Conservation (phyloP, 1,140 invertebrate species). For the Lasioglossum baleicum region DNA sequence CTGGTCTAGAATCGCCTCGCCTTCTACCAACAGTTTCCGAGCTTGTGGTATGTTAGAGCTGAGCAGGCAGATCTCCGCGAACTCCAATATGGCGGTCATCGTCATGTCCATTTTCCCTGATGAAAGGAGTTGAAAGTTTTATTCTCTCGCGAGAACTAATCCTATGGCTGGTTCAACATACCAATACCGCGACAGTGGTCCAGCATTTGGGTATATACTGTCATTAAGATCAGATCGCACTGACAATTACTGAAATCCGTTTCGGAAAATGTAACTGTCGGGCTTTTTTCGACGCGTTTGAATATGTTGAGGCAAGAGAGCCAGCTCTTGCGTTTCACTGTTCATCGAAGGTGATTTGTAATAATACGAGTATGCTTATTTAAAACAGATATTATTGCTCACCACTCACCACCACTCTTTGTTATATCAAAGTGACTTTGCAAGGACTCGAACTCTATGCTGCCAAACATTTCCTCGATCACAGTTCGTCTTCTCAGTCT, state of each 20-base stretch:
- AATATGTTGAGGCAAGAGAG: slow-evolving; percentile 34
- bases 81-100: slow-evolving; percentile 80
- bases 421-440: background rate
- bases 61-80: slow-evolving; percentile 79
- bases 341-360: background rate
- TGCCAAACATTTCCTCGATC: slow-evolving; percentile 36
- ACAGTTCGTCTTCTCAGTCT: slow-evolving; percentile 9
- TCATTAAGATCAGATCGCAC: slow-evolving; percentile 80
- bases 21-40: slow-evolving; percentile 78
- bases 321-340: background rate
- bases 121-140: background rate
- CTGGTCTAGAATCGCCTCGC: slow-evolving; percentile 65
- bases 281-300: slow-evolving; percentile 39
- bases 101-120: slow-evolving; percentile 70
- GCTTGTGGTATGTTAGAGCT: slow-evolving; percentile 79
- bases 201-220: slow-evolving; percentile 81
- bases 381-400: too few relatives aligned
- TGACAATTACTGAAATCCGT: slow-evolving; percentile 79
- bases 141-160: background rate
- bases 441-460: background rate
- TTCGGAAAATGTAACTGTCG: slow-evolving; percentile 74
- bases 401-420: slow-evolving; percentile 30
- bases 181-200: slow-evolving; percentile 82
- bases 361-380: too few relatives aligned
- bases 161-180: slow-evolving; percentile 53